Conservation (phyloP, 1,140 invertebrate genomes). For the Armadillidium nasatum region DNA sequence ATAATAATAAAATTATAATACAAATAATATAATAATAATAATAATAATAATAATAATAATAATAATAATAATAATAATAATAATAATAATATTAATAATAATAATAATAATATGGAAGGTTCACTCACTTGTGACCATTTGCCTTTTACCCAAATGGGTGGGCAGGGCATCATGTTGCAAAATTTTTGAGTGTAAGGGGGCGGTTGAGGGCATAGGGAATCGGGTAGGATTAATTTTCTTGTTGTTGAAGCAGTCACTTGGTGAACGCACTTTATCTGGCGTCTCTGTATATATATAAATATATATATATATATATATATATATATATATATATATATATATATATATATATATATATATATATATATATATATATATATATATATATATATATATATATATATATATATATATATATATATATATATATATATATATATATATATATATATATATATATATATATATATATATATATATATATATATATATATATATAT, state of each 20-base stretch:
- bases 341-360: too few relatives aligned
- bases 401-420: too few relatives aligned
- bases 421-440: too few relatives aligned
- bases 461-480: background rate
- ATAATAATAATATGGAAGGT: background rate
- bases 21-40: slow-evolving; percentile 9
- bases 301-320: too few relatives aligned
- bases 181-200: slow-evolving; percentile 77
- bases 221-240: slow-evolving; percentile 80
- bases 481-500: background rate
- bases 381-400: too few relatives aligned
- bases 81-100: background rate
- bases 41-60: background rate
- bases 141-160: slow-evolving; percentile 73
- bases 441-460: too few relatives aligned
- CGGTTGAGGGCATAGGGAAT: slow-evolving; percentile 82
- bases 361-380: too few relatives aligned
- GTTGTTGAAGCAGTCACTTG: slow-evolving; percentile 77
- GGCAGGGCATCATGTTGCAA: slow-evolving; percentile 88
- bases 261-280: slow-evolving; percentile 77
- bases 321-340: too few relatives aligned
- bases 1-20: slow-evolving; percentile 7
- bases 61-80: background rate
- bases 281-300: slow-evolving; percentile 46
- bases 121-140: slow-evolving; percentile 70